Base-by-base conservation (phyloP, 2,888 invertebrate species). In the Archaeoteleia sp. region DNA sequence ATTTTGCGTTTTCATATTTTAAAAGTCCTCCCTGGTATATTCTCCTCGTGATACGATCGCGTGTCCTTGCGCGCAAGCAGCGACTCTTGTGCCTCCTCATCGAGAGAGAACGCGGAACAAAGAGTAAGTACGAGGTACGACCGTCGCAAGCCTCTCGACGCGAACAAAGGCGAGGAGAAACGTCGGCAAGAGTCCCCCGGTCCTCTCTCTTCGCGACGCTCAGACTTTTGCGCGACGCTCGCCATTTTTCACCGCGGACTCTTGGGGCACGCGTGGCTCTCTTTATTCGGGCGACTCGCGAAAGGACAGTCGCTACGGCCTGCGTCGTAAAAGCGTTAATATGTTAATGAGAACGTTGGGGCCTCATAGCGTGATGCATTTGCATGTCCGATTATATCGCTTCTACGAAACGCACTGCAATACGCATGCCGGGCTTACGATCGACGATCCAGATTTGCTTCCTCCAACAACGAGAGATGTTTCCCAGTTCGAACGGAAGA, bases 31-130 rank as follows among this genome's bases (percentile, higher is more conserved):
- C 15, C 32, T 17, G 37, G 42, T 8, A 29, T n/a, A n/a, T n/a
- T n/a, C 17, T 37, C 13, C 6, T 9, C 20, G 14, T 25, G 65
- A 66, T 66, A 58, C 34, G 17, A 66, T 66, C 65, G 34, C 53
- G 34, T 43, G 54, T 53, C 65, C 65, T 58, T 53, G 65, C 51
- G 58, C 55, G 65, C 53, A 53, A 53, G 46, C 53, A 51, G 49
- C 51, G 20, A 66, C 45, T 51, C 49, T 65, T 46, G 46, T 45
- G 27, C 45, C 17, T 8, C 34, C 9, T 29, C 27, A 3, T 30
- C 13, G 34, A n/a, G 32, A 30, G 30, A 23, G 30, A 55, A 51
- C 55, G 40, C 43, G 55, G 57, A 53, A 65, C 51, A 57, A 65
- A 58, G 57, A 53, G 9, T 27, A 2, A 53, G 9, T 32, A 2